phyloP scores from a whole-genome alignment of 2,888 invertebrate species.

The Cryptus viduatorius region DNA sequence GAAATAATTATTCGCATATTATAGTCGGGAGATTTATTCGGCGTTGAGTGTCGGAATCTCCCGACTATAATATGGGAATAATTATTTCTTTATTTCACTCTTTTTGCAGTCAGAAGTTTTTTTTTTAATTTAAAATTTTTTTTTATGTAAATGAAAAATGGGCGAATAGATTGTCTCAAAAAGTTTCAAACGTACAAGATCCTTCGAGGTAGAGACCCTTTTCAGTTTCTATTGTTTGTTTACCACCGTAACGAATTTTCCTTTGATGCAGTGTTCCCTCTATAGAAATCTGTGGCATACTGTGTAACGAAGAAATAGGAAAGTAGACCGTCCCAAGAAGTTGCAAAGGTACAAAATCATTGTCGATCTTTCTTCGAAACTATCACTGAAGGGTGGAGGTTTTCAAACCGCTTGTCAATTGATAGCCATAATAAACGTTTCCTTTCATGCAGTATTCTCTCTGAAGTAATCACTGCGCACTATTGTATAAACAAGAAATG shows the following conservation, averaged over 20 bases:
- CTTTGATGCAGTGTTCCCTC: neutral
- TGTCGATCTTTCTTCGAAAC: no score
- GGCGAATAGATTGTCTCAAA: slow-evolving; percentile 58
- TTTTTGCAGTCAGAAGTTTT: no score
- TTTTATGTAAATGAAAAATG: slow-evolving; percentile 45
- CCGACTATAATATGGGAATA: no score
- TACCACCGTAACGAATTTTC: slow-evolving; percentile 5
- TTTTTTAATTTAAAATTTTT: no score
- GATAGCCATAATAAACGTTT: neutral
- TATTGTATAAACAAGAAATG: slow-evolving; percentile 37
- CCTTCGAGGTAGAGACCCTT: neutral
- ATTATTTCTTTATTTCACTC: no score
- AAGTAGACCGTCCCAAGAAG: slow-evolving; percentile 64
- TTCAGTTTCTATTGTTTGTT: neutral
- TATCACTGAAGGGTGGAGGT: neutral
- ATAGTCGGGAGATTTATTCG: no score
- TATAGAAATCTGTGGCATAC: slow-evolving; percentile 1
- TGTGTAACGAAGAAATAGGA: slow-evolving; percentile 72
- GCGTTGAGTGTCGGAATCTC: no score
- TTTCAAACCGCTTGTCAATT: neutral
- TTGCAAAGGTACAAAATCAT: slow-evolving; percentile 1
- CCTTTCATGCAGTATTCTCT: neutral
- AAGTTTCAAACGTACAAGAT: slow-evolving; percentile 27
- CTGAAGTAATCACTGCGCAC: neutral
- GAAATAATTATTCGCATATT: no score